phyloP scores from a whole-genome alignment of 2,797 vertebrate species.

The Phyllotis vaccarum region DNA sequence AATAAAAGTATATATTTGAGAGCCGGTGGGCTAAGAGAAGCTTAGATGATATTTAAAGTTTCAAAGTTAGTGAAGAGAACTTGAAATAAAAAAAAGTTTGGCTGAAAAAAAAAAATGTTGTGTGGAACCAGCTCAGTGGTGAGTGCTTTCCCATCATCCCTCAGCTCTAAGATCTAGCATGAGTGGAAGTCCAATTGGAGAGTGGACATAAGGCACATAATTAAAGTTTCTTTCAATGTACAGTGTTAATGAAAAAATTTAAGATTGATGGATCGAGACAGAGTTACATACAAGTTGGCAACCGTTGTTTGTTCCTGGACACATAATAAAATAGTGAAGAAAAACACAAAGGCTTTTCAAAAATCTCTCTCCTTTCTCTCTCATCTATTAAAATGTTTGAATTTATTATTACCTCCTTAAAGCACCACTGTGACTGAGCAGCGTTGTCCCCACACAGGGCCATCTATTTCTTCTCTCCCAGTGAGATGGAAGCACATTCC shows the following conservation, averaged over 20 bases:
- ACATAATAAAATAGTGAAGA: not conserved
- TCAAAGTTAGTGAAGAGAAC: not conserved
- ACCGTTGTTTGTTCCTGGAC: not conserved
- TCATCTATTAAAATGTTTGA: not conserved
- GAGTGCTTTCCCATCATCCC: too few species aligned
- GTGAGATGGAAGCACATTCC: not conserved
- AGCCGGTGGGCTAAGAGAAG: not conserved
- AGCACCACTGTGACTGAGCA: not conserved
- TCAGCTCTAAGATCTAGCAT: not conserved
- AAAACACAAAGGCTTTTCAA: not conserved
- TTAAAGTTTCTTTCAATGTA: not conserved
- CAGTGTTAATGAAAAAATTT: not conserved
- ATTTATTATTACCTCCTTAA: not conserved
- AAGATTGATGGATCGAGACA: not conserved
- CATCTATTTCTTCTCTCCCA: not conserved
- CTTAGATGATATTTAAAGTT: constrained; percentile 12
- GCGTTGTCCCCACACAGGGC: not conserved
- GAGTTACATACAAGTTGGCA: not conserved
- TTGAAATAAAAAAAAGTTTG: not conserved
- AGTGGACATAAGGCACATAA: not conserved
- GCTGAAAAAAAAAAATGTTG: too few species aligned
- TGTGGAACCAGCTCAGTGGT: not conserved
- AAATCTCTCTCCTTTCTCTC: not conserved
- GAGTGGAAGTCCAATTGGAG: not conserved
- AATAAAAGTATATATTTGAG: not conserved